Conservation (phyloP, 2,797 vertebrate species). For the Dendrocincla fuliginosa region DNA sequence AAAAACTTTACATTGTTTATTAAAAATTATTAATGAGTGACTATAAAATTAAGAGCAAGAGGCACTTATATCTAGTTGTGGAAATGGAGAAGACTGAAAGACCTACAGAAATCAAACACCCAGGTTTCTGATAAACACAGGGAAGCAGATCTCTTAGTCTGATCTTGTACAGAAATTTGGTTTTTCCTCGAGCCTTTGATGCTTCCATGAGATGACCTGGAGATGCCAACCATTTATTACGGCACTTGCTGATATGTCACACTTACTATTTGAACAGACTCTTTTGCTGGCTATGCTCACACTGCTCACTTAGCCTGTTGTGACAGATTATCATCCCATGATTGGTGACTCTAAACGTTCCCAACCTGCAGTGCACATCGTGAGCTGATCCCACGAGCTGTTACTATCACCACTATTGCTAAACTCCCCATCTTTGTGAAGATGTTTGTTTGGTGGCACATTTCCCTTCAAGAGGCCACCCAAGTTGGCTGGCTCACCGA, state of each 20-base stretch:
- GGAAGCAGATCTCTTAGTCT: not conserved
- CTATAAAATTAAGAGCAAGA: not conserved
- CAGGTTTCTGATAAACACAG: not conserved
- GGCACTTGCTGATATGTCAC: not conserved
- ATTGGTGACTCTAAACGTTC: not conserved
- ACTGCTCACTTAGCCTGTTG: not conserved
- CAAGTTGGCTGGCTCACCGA: not conserved
- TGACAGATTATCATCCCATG: rapidly evolving
- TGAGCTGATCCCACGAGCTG: not conserved
- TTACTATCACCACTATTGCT: not conserved
- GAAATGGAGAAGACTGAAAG: not conserved
- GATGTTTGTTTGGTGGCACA: rapidly evolving
- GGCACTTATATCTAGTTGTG: not conserved
- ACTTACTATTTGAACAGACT: not conserved
- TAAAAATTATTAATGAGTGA: not conserved
- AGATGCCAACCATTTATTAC: not conserved
- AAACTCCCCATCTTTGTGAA: not conserved
- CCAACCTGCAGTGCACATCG: not conserved
- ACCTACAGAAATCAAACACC: not conserved
- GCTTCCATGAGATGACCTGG: not conserved
- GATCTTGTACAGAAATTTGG: not conserved
- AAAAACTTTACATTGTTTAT: not conserved
- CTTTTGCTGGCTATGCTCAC: not conserved
- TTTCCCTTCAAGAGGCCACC: not conserved
- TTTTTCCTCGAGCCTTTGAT: not conserved